Percentiles rank a stretch among this genome's conserved stretches.
These are phyloP conservation scores for Streptopelia turtur DNA, from an alignment of 2,797 vertebrate genomes.

Conservation along the genomic window DNA sequence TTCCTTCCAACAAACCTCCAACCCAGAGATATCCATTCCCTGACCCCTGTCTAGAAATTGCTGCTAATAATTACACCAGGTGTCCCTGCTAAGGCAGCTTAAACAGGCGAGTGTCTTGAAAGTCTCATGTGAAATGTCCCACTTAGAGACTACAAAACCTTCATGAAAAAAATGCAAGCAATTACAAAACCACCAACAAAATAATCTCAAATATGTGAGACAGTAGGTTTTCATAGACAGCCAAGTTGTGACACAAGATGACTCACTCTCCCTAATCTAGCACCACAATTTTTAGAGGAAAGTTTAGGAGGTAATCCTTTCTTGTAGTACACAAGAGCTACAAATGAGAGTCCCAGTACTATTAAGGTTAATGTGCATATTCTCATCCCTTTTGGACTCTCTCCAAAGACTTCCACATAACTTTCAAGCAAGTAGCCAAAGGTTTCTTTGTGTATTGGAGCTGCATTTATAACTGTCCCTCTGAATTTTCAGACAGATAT, in stretches of 20 bases:
- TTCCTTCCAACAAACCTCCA: background rate
- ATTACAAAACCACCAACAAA: background rate
- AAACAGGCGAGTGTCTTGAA: background rate
- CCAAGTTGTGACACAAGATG: background rate
- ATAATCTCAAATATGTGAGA: background rate
- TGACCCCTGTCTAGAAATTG: background rate
- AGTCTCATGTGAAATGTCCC: background rate
- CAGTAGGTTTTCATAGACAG: background rate
- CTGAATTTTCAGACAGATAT: background rate
- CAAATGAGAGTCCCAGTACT: background rate
- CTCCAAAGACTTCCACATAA: background rate
- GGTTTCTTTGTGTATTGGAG: background rate
- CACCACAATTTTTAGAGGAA: background rate
- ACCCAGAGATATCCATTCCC: background rate
- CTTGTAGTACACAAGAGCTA: background rate
- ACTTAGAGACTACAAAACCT: background rate
- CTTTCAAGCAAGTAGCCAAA: background rate
- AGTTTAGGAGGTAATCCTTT: background rate
- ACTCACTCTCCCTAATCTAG: background rate
- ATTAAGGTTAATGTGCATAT: background rate
- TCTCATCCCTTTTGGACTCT: background rate
- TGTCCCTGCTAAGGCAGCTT: background rate
- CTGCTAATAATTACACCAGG: background rate
- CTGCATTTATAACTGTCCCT: background rate
- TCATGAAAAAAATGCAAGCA: background rate